Evolutionary conservation across 2,888 invertebrate species (phyloP), one percentile per base, ranked within the genome.

Genomic region (Melipona bicolor): DNA sequence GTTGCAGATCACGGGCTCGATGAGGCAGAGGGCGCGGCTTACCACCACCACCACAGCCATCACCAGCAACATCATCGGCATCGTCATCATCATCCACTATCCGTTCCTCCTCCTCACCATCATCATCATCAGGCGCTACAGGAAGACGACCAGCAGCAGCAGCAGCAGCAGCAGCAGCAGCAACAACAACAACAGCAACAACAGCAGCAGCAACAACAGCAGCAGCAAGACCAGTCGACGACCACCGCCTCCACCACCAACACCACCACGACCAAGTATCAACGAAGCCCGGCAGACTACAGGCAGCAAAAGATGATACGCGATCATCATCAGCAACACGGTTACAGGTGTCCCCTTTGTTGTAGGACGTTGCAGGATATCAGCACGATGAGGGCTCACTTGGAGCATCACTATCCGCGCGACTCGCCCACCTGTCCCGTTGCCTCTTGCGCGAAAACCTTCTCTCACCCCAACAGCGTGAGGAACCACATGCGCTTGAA

Each of bases 401-500:
- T 98, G 91, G 97, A 97, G 93, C 96, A 97, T 90, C 97, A 98
- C 95, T 97, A 98, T 95, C 98, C 98, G 85, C 96, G 97, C 92
- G 98, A 97, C 95, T 97, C 97, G 94, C 97, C 97, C 88, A 96
- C 96, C 87, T 98, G 97, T 95, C 98, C 98, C 62, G 97, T 97
- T 77, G 95, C 96, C 81, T 95, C 96, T 88, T 98, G 97, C 95
- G 96, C 97, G 77, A 96, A 97, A 87, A 96, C 96, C 90, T 98
- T 97, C 95, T 96, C 97, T 85, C 97, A 98, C 95, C 98, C 98
- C 85, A 98, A 98, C 95, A 97, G 97, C 81, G 98, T 98, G 89
- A 96, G 97, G 91, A 98, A 98, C 95, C 97, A 98, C 95, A 97
- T 98, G 97, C 96, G 98, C 91, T 96, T 97, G 92, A 98, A 98